Conservation (phyloP, 53 echinoderm and acorn worm species). For the Paracentrotus lividus region DNA sequence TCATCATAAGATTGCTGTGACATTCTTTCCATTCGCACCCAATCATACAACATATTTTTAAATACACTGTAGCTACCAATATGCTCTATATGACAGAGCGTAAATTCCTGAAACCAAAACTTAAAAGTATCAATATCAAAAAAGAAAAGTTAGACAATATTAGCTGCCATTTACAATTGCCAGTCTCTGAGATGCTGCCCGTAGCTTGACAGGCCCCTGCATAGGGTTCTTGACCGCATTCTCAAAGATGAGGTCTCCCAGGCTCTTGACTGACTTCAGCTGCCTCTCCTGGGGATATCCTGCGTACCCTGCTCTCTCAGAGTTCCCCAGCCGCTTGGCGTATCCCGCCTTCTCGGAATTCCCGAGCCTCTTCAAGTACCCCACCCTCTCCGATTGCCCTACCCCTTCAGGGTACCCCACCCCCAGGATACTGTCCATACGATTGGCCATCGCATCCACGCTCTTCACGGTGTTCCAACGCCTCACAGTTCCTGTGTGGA, state of each 20-base stretch:
- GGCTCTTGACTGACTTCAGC: constrained; percentile 50
- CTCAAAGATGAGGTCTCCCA: constrained; percentile 61
- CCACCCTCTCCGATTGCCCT: neutral
- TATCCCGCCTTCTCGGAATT: neutral
- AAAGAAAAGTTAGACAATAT: neutral
- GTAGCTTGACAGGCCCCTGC: neutral
- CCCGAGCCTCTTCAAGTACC: neutral
- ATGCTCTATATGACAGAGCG: too few species aligned
- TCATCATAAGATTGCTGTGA: too few species aligned
- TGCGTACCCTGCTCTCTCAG: neutral
- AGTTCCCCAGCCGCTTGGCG: neutral
- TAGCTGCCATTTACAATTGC: constrained; percentile 48
- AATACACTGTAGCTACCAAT: too few species aligned
- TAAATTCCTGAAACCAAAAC: neutral
- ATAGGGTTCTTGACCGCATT: constrained; percentile 25
- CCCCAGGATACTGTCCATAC: constrained; percentile 62
- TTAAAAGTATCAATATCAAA: neutral
- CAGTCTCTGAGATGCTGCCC: constrained; percentile 31
- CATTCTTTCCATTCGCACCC: too few species aligned
- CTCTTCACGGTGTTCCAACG: constrained; percentile 18
- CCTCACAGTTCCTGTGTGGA: constrained; percentile 39
- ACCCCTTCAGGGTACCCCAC: neutral
- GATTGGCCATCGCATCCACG: constrained; percentile 62
- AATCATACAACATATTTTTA: too few species aligned
- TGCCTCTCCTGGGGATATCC: neutral